Base-by-base conservation (phyloP, 2,888 invertebrate species). In the Ectemnius cavifrons region DNA sequence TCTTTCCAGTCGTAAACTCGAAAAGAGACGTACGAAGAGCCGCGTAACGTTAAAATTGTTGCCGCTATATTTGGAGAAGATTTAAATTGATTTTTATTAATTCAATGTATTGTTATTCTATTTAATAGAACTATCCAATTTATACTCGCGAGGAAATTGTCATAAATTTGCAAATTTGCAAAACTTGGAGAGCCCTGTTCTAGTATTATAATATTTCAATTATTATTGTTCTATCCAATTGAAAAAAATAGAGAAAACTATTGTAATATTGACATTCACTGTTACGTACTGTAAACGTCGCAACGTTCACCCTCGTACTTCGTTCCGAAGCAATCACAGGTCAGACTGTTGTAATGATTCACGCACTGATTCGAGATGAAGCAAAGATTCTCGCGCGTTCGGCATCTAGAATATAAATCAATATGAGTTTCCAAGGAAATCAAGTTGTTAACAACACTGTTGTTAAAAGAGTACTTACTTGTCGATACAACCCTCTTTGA, bases 311-410 rank as follows among this genome's bases (percentile, higher is more conserved):
- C 98, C 92, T 98, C 98, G 91, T 97, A 97, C 85, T 94, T 93
- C 1, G 97, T 97, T 23, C 97, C 97, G 88, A 97, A 98, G 90
- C 98, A 98, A 89, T 98, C 97, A 89, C 98, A 98, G 18, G 96
- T 95, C 74, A 96, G 94, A 71, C 95, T 95, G 85, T 96, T 96
- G 91, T 98, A 98, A 88, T 97, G 97, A 91, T 98, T 98, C 75
- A 98, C 95, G 90, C 98, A 98, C 76, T 94, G 94, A 45, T 97
- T 97, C 52, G 97, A 96, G 88, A 95, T 93, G 89, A 97, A 97
- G 91, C 98, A 98, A 8, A 97, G 93, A 91, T 97, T 97, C 85
- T 96, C 95, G 82, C 94, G 92, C 1, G 96, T 96, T 83, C 93
- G 93, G 88, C 97, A 97, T 89, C 92, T 92, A 23, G 49, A 66